Conservation (phyloP, 2,888 invertebrate species). For the Drepana falcataria region DNA sequence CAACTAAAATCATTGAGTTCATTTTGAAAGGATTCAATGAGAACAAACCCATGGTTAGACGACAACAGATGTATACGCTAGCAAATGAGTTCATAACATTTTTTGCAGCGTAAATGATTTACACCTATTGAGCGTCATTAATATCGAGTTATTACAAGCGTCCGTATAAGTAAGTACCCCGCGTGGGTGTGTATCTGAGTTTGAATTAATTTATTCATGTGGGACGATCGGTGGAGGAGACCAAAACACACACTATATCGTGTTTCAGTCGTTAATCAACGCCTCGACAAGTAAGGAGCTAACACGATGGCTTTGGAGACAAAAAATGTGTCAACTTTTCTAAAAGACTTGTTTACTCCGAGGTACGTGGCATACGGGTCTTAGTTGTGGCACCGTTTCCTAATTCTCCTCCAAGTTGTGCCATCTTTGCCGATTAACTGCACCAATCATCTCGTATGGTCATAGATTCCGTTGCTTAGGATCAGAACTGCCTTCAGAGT, state of each 20-base stretch:
- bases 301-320: slow-evolving; percentile 37
- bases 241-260: slow-evolving; percentile 47
- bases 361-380: slow-evolving; percentile 20
- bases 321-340: slow-evolving; percentile 43
- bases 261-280: slow-evolving; percentile 67
- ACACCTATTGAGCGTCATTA: slow-evolving; percentile 45
- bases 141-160: slow-evolving; percentile 42
- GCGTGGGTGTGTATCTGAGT: slow-evolving; percentile 37
- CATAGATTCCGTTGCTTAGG: no score
- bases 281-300: slow-evolving; percentile 41
- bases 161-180: slow-evolving; percentile 31
- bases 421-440: no score
- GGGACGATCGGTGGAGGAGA: slow-evolving; percentile 37
- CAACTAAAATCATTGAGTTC: slow-evolving; percentile 3
- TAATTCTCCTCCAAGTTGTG: no score
- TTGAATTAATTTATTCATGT: slow-evolving; percentile 52
- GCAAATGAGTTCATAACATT: slow-evolving; percentile 14
- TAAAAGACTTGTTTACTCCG: slow-evolving; percentile 43
- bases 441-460: no score
- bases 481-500: no score
- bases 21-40: slow-evolving; percentile 3
- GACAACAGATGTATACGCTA: slow-evolving; percentile 10
- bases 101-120: slow-evolving; percentile 31
- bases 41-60: slow-evolving; percentile 5
- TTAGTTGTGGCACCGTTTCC: no score